Evolutionary conservation across 1,140 invertebrate genomes (phyloP).

Genomic region (Thereuonema tuberculata): DNA sequence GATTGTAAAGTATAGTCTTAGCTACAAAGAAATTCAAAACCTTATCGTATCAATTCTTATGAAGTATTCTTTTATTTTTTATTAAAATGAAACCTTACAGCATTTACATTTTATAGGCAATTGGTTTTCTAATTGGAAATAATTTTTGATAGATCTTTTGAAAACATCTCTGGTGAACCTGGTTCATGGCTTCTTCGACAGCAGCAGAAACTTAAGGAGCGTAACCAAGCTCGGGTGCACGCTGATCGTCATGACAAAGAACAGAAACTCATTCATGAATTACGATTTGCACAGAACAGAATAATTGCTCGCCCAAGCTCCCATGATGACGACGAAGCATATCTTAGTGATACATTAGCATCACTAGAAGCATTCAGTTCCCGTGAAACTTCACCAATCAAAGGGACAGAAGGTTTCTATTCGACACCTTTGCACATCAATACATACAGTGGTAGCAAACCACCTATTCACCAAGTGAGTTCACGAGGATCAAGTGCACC

Average conservation of each 20-base stretch:
- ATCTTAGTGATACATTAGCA: constrained; percentile 15
- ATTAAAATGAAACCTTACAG: too few relatives aligned
- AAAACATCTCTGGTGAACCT: neutral
- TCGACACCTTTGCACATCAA: constrained; percentile 49
- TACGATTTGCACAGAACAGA: constrained; percentile 40
- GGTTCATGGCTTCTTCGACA: constrained; percentile 58
- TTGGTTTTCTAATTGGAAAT: too few relatives aligned
- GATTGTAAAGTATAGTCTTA: too few relatives aligned
- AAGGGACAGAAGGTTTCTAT: constrained; percentile 32
- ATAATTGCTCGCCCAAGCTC: neutral
- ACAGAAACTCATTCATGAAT: constrained; percentile 43
- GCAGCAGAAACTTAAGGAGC: constrained; percentile 54
- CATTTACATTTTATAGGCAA: too few relatives aligned
- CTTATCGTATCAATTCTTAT: too few relatives aligned
- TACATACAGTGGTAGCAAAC: constrained; percentile 33
- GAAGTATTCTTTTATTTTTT: too few relatives aligned
- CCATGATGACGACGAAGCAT: neutral
- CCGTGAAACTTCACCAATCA: constrained; percentile 23
- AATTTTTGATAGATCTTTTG: constrained; percentile 6
- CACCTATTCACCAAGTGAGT: constrained; percentile 9
- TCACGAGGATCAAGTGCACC: constrained; percentile 33
- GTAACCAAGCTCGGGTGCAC: constrained; percentile 46
- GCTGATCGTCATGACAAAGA: constrained; percentile 55
- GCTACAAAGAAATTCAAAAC: too few relatives aligned
- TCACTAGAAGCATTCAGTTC: constrained; percentile 16